Base-by-base conservation (phyloP, 1,140 invertebrate genomes). In the Galendromus occidentalis region DNA sequence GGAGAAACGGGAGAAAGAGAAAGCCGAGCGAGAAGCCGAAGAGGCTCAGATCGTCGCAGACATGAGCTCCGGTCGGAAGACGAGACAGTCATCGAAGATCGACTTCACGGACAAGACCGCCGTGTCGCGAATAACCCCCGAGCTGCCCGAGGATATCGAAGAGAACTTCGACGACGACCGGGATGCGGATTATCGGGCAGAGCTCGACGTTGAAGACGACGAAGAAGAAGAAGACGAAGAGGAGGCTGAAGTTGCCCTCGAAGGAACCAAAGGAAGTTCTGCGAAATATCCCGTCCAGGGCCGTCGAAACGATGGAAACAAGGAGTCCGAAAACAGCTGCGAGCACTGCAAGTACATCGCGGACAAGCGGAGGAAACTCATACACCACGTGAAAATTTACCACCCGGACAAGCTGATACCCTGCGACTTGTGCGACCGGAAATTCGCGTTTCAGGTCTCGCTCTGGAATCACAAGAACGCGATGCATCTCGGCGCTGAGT, bases 401-500 rank as follows among this genome's bases (percentile, higher is more conserved):
- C 51, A 59, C 25, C 14, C 51, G 51, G 51, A 59, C 17, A 59
- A 59, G 22, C 17, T 59, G 51, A 59, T 59, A 25, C 25, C 17
- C 1, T 59, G 51, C 33, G 51, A 59, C 22, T 25, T 33, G 51
- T 59, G 51, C 51, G 51, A 59, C 51, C n/a, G 33, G 25, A 25
- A 33, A 9, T 59, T 59, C 51, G 51, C 51, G 17, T 59, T 59
- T 9, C 14, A 59, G 20, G 33, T 59, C 51, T 59, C 51, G 9
- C 33, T 59, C 14, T 59, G 51, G 51, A 59, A 59, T 59, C 51
- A 59, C 22, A 59, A 59, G 51, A 59, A 59, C 22, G 51, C 51
- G 14, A 59, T 59, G 51, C 51, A 59, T 59, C 33, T 59, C 25
- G 51, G 51, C 33, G 51, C 51, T 22, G 51, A 59, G 22, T 33